phyloP scores from a whole-genome alignment of 1,140 invertebrate genomes.

The Trichogramma pretiosum region DNA sequence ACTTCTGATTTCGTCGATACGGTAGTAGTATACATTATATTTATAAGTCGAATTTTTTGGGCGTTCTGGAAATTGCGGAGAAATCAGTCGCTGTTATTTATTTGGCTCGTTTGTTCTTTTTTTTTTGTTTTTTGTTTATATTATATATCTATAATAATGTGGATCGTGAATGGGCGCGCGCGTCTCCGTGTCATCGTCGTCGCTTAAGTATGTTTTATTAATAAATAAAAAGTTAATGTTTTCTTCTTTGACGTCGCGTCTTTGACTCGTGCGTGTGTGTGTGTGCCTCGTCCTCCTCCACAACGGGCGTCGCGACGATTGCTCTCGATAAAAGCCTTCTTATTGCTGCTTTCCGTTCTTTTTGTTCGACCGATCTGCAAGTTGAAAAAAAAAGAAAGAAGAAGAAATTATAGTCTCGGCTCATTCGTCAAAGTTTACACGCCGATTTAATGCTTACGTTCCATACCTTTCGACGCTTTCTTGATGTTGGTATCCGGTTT shows the following conservation, averaged over 20 bases:
- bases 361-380: conserved; percentile 34
- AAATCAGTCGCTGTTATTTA: too few species aligned
- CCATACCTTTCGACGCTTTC: conserved; percentile 51
- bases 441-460: not conserved
- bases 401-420: not conserved
- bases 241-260: not conserved
- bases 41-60: too few species aligned
- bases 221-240: too few species aligned
- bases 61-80: too few species aligned
- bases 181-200: too few species aligned
- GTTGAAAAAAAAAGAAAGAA: conserved; percentile 12
- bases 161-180: too few species aligned
- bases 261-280: not conserved
- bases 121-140: not conserved
- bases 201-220: too few species aligned
- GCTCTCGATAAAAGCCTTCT: not conserved
- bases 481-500: conserved; percentile 55
- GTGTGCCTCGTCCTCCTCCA: not conserved
- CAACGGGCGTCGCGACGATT: not conserved
- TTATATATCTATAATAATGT: too few species aligned
- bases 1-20: too few species aligned
- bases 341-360: conserved; percentile 26
- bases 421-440: not conserved
- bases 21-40: too few species aligned
- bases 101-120: not conserved